These are phyloP conservation scores for Cecropterus lyciades DNA, from an alignment of 1,140 invertebrate species.

Conservation along the genomic window DNA sequence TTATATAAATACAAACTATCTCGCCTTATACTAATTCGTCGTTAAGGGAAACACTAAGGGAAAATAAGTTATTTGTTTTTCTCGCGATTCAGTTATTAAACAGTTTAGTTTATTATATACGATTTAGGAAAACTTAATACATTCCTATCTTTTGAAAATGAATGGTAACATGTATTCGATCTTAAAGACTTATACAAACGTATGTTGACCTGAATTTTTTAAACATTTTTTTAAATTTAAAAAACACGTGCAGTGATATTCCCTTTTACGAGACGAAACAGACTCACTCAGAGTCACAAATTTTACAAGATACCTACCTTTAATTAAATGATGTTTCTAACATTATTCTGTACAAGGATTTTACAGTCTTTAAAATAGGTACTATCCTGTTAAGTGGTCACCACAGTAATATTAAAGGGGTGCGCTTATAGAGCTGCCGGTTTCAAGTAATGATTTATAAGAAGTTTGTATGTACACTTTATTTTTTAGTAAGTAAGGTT, in stretches of 20 bases:
- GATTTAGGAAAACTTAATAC: too few relatives aligned
- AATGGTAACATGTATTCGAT: too few relatives aligned
- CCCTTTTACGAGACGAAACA: background rate
- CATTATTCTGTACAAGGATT: conserved; percentile 53
- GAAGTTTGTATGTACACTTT: too few relatives aligned
- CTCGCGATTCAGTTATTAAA: too few relatives aligned
- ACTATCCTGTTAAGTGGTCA: conserved; percentile 21
- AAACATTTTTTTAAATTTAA: too few relatives aligned
- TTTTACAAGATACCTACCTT: conserved; percentile 8
- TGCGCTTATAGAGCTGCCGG: background rate
- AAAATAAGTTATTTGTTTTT: too few relatives aligned
- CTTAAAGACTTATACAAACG: too few relatives aligned
- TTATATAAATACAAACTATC: conserved; percentile 26
- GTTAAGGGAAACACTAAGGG: background rate
- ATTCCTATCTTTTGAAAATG: too few relatives aligned
- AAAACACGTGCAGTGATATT: background rate
- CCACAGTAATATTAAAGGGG: background rate
- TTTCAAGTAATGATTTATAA: too few relatives aligned
- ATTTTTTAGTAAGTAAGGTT: too few relatives aligned
- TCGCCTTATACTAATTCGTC: conserved; percentile 21
- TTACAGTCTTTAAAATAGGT: conserved; percentile 49
- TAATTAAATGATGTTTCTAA: conserved; percentile 8
- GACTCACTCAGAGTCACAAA: background rate
- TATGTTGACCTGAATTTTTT: too few relatives aligned
- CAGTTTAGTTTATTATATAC: too few relatives aligned